phyloP scores from a whole-genome alignment of 2,888 invertebrate species.

The Agonopterix arenella region DNA sequence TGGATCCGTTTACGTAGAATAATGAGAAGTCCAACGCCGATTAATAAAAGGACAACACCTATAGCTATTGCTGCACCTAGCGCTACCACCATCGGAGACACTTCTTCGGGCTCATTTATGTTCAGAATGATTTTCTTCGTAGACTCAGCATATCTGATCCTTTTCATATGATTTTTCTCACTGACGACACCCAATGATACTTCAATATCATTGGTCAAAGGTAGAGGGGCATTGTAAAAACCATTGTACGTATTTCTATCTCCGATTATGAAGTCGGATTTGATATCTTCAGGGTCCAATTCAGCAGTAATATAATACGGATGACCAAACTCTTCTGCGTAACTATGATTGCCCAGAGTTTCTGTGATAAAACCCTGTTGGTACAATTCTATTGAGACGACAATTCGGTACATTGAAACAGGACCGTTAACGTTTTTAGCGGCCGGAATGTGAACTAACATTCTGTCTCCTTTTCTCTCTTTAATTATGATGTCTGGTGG shows the following conservation, averaged over 20 bases:
- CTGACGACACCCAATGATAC: conserved; percentile 85
- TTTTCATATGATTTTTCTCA: conserved; percentile 79
- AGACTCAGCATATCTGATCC: conserved; percentile 79
- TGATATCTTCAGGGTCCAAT: conserved; percentile 80
- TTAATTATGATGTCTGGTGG: conserved; percentile 82
- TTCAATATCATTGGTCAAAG: conserved; percentile 78
- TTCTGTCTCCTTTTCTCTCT: conserved; percentile 76
- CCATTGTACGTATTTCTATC: conserved; percentile 84
- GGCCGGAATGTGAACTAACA: conserved; percentile 81
- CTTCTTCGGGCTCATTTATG: conserved; percentile 65
- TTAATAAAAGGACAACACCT: conserved; percentile 81
- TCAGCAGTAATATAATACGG: conserved; percentile 91
- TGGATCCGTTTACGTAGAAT: conserved; percentile 69
- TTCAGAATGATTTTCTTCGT: conserved; percentile 72
- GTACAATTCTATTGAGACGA: conserved; percentile 82
- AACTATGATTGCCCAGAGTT: conserved; percentile 79
- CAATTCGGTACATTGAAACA: conserved; percentile 83
- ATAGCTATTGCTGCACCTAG: conserved; percentile 81
- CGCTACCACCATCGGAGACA: conserved; percentile 67
- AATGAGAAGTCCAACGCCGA: conserved; percentile 79
- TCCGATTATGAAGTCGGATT: conserved; percentile 85
- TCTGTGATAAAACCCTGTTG: conserved; percentile 79
- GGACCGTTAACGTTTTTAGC: conserved; percentile 88
- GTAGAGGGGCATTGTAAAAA: conserved; percentile 86
- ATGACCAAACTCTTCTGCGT: conserved; percentile 80